A percentile compares a stretch with the other conserved stretches of the same genome.
Conservation (phyloP, 2,888 invertebrate species). For the Chorisops tibialis region DNA sequence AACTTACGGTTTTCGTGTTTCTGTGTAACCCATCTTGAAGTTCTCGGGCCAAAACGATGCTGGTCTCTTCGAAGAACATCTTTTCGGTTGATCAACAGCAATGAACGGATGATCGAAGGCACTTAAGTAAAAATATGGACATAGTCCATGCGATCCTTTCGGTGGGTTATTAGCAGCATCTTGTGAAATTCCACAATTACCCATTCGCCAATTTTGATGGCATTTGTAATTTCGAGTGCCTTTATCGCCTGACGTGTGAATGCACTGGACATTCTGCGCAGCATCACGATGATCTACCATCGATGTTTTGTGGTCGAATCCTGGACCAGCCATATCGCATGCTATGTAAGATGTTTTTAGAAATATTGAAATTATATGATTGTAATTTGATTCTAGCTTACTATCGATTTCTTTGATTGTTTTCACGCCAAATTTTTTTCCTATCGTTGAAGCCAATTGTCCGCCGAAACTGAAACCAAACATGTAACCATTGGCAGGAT, state of each 20-base stretch:
- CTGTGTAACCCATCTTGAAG: slow-evolving; percentile 48
- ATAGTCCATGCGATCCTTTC: slow-evolving; percentile 44
- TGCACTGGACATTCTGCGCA: slow-evolving; percentile 47
- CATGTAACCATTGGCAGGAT: slow-evolving; percentile 42
- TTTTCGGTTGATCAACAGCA: slow-evolving; percentile 40
- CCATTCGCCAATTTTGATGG: slow-evolving; percentile 48
- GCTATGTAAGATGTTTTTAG: slow-evolving; percentile 39
- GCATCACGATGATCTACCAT: slow-evolving; percentile 41
- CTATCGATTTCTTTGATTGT: slow-evolving; percentile 47
- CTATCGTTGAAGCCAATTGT: slow-evolving; percentile 45
- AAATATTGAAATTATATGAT: no score
- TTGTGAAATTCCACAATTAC: slow-evolving; percentile 46
- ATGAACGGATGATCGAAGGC: slow-evolving; percentile 48
- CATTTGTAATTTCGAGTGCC: slow-evolving; percentile 45
- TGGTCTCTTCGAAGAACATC: slow-evolving; percentile 39
- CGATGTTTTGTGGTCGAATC: slow-evolving; percentile 43
- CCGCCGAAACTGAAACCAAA: slow-evolving; percentile 52
- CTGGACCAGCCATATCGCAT: slow-evolving; percentile 51
- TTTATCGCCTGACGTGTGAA: slow-evolving; percentile 48
- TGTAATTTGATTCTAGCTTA: slow-evolving; percentile 34
- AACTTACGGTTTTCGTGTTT: slow-evolving; percentile 40
- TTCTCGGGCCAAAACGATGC: slow-evolving; percentile 41
- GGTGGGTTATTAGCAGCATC: slow-evolving; percentile 44
- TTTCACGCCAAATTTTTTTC: slow-evolving; percentile 39
- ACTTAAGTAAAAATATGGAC: slow-evolving; percentile 47